Evolutionary conservation across 2,888 invertebrate genomes (phyloP).

Genomic region (Yponomeuta evonymella): DNA sequence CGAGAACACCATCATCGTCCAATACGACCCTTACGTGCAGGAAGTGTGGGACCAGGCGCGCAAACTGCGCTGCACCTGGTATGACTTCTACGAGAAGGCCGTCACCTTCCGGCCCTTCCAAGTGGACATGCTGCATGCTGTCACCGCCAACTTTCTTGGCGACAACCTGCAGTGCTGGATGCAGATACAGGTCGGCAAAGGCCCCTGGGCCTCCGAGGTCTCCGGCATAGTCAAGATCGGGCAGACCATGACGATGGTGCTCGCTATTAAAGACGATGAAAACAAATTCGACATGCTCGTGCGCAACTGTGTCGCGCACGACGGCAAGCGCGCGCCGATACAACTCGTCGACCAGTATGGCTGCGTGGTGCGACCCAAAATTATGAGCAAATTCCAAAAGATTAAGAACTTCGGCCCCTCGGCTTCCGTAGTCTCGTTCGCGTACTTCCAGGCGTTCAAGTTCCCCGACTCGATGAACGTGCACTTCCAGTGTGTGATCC

Average conservation of each 20-base stretch:
- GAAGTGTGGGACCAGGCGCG: conserved; percentile 97
- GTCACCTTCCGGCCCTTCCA: conserved; percentile 97
- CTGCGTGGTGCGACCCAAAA: conserved; percentile 94
- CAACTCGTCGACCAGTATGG: conserved; percentile 95
- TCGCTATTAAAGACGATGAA: conserved; percentile 96
- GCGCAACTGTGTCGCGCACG: conserved; percentile 95
- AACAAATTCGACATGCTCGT: conserved; percentile 97
- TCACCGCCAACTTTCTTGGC: conserved; percentile 95
- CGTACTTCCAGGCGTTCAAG: conserved; percentile 97
- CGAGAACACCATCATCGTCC: conserved; percentile 95
- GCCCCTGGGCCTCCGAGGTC: conserved; percentile 98
- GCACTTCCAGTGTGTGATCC: conserved; percentile 97
- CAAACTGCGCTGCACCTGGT: conserved; percentile 95
- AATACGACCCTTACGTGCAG: conserved; percentile 95
- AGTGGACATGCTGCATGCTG: conserved; percentile 96
- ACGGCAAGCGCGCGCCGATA: conserved; percentile 94
- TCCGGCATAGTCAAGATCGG: conserved; percentile 97
- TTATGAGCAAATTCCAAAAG: conserved; percentile 97
- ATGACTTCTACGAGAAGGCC: conserved; percentile 96
- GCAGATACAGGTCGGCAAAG: conserved; percentile 97
- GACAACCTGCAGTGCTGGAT: conserved; percentile 98
- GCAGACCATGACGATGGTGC: conserved; percentile 97
- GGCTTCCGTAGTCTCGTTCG: conserved; percentile 95
- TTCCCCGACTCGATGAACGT: conserved; percentile 98
- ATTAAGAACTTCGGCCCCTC: conserved; percentile 97